phyloP scores from a whole-genome alignment of 2,797 vertebrate genomes.

The Lagorchestes hirsutus region DNA sequence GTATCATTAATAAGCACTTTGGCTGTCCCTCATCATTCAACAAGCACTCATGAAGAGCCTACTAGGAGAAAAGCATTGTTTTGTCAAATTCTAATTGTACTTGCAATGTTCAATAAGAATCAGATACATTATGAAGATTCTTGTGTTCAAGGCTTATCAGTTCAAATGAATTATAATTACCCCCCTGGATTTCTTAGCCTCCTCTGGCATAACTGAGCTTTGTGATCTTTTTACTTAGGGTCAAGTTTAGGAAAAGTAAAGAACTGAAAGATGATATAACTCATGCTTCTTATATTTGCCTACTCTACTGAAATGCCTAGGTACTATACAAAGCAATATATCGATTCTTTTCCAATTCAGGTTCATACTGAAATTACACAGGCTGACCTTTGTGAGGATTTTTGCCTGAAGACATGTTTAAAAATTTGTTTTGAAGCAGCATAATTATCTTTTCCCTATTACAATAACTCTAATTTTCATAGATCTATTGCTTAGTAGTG shows the following conservation, averaged over 20 bases:
- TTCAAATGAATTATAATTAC: conserved; percentile 49
- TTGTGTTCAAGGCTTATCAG: background rate
- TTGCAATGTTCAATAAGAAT: conserved; percentile 19
- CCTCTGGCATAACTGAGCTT: background rate
- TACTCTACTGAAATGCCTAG: background rate
- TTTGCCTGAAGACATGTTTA: conserved; percentile 4
- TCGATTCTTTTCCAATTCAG: background rate
- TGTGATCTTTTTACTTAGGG: background rate
- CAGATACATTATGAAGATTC: conserved; percentile 40
- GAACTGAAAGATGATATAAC: fast-evolving
- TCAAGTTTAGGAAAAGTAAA: background rate
- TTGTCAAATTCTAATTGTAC: background rate
- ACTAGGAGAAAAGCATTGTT: background rate
- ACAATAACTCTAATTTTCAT: background rate
- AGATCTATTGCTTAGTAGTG: conserved; percentile 23
- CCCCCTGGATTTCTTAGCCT: background rate
- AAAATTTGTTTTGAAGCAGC: conserved; percentile 28
- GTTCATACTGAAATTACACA: conserved; percentile 42
- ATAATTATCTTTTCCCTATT: conserved; percentile 15
- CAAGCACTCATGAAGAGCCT: background rate
- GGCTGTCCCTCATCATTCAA: conserved; percentile 25
- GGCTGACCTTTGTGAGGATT: conserved; percentile 34
- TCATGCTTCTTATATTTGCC: background rate
- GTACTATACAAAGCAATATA: background rate
- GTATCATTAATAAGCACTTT: conserved; percentile 31